Evolutionary conservation across 2,113 vertebrate species (phyloP).

Genomic region (Solenodon paradoxus): DNA sequence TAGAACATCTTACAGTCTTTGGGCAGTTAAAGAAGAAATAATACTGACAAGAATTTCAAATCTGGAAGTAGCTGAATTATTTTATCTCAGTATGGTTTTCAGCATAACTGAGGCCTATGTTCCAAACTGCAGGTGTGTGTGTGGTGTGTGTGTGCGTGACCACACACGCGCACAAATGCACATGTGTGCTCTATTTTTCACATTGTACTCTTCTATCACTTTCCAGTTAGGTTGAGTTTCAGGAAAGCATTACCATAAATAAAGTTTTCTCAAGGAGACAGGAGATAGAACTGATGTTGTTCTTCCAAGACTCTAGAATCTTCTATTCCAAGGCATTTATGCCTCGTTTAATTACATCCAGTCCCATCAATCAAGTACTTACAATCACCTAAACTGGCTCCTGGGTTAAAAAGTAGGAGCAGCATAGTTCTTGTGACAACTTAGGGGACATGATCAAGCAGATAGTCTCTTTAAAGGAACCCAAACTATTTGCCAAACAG

Average conservation of each 20-base stretch:
- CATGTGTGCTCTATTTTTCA: neutral
- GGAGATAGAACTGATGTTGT: neutral
- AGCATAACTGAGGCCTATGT: conserved; percentile 65
- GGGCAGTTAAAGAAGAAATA: conserved; percentile 59
- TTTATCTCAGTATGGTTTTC: neutral
- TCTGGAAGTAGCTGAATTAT: neutral
- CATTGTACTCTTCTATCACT: conserved; percentile 23
- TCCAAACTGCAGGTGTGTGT: neutral
- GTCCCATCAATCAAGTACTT: neutral
- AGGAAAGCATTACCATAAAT: neutral
- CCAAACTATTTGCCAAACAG: neutral
- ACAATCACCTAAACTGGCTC: neutral
- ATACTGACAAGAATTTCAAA: neutral
- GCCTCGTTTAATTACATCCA: neutral
- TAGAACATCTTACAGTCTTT: conserved; percentile 44
- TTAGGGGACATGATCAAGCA: neutral
- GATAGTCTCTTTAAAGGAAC: neutral
- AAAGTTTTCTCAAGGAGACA: neutral
- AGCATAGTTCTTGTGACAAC: neutral
- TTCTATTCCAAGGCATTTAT: neutral
- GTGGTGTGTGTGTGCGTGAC: neutral
- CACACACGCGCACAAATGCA: too few relatives aligned
- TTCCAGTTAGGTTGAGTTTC: neutral
- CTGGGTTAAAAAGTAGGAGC: neutral
- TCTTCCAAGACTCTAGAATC: neutral